phyloP scores from a whole-genome alignment of 2,888 invertebrate genomes.

The Stomorhina lunata region DNA sequence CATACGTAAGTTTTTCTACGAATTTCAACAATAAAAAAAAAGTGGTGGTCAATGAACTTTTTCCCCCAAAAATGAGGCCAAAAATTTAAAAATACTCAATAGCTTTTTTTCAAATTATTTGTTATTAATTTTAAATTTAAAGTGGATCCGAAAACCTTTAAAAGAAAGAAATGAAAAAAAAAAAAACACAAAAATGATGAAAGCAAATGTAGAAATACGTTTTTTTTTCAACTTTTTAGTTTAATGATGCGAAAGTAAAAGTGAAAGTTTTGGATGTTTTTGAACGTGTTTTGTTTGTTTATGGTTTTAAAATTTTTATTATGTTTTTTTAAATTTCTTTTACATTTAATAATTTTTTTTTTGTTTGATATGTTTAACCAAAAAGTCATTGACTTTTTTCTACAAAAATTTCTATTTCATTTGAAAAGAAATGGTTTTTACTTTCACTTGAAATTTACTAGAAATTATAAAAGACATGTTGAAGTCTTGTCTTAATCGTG shows the following conservation, averaged over 20 bases:
- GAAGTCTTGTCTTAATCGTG: background rate
- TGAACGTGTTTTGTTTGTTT: constrained; percentile 54
- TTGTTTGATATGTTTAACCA: constrained; percentile 2
- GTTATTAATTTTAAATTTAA: background rate
- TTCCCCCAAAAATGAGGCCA: constrained; percentile 55
- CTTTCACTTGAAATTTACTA: constrained; percentile 47
- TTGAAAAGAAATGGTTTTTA: constrained; percentile 45
- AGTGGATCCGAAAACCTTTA: too few species aligned
- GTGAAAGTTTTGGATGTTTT: constrained; percentile 57
- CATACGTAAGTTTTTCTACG: constrained; percentile 6
- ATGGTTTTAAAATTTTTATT: background rate
- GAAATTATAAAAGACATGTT: background rate
- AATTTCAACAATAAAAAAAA: constrained; percentile 22
- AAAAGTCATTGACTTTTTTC: constrained; percentile 46
- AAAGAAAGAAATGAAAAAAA: background rate
- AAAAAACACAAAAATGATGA: constrained; percentile 20
- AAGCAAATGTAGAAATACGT: background rate
- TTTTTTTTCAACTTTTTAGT: constrained; percentile 32
- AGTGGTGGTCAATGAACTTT: constrained; percentile 56
- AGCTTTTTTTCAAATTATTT: background rate
- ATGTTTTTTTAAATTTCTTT: background rate
- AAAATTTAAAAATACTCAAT: constrained; percentile 2
- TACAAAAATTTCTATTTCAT: constrained; percentile 29
- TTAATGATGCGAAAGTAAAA: constrained; percentile 66
- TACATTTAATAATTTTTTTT: background rate